Percentiles rank a stretch among this genome's conserved stretches.
Evolutionary conservation across 2,797 vertebrate species (phyloP).

Genomic region (Oreortyx pictus): DNA sequence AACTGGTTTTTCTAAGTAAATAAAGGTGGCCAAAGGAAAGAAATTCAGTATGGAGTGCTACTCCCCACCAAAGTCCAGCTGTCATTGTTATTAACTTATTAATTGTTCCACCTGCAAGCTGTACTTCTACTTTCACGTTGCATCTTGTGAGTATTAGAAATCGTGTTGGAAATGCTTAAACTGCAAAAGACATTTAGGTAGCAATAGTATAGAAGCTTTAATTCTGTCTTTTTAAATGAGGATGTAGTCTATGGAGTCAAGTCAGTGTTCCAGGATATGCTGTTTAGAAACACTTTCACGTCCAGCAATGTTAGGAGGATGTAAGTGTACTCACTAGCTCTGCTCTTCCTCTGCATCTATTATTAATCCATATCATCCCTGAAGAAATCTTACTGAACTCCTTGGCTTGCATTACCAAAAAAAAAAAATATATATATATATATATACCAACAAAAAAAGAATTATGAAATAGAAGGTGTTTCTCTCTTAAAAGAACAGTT

Average conservation of each 20-base stretch:
- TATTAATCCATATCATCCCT: conserved; percentile 48
- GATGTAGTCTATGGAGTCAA: not conserved
- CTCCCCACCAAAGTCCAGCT: not conserved
- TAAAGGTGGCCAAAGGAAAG: not conserved
- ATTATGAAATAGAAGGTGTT: conserved; percentile 5
- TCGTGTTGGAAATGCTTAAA: not conserved
- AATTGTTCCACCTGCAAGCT: not conserved
- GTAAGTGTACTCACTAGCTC: conserved; percentile 22
- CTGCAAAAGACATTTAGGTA: not conserved
- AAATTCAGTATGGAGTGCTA: not conserved
- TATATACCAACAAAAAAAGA: not conserved
- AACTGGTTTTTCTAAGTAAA: not conserved
- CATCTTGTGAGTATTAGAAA: not conserved
- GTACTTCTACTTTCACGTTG: not conserved
- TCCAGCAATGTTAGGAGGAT: not conserved
- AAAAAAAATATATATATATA: not conserved
- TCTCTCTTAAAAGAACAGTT: not conserved
- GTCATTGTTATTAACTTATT: not conserved
- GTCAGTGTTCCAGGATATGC: conserved; percentile 9
- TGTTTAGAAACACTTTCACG: conserved; percentile 28
- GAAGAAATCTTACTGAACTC: conserved; percentile 44
- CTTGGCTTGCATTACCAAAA: not conserved
- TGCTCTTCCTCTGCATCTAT: conserved; percentile 37
- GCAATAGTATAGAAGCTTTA: not conserved
- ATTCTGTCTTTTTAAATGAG: not conserved